Evolutionary conservation across 2,888 invertebrate genomes (phyloP).

Genomic region (Nineta flava): DNA sequence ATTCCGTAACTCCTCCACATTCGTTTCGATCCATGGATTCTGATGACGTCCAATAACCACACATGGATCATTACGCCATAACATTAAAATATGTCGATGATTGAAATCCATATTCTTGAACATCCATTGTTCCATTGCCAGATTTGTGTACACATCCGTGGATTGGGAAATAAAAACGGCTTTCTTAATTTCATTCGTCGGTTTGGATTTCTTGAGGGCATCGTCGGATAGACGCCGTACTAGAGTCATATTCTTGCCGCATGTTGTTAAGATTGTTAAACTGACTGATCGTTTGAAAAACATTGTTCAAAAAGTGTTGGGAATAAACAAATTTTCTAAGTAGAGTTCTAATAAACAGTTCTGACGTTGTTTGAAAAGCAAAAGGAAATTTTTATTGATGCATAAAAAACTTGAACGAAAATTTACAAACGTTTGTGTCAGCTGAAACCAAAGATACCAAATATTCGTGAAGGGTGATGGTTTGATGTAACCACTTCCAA

Average conservation of each 20-base stretch:
- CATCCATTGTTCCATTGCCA: conserved; percentile 94
- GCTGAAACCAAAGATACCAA: conserved; percentile 65
- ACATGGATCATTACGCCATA: conserved; percentile 89
- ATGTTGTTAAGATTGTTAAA: not conserved
- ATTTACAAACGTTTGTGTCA: conserved; percentile 17
- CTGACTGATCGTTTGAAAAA: not conserved
- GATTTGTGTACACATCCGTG: conserved; percentile 76
- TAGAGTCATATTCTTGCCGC: not conserved
- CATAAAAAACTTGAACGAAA: not conserved
- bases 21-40: conserved; percentile 90
- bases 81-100: conserved; percentile 67
- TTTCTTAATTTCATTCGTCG: conserved; percentile 39
- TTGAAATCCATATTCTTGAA: conserved; percentile 74
- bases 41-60: conserved; percentile 94
- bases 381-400: not conserved
- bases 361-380: no score
- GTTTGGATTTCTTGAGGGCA: no score
- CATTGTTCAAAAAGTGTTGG: no score
- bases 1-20: conserved; percentile 48
- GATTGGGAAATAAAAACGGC: conserved; percentile 87
- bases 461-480: conserved; percentile 74
- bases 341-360: no score
- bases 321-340: no score
- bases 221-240: not conserved
- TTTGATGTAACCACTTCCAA: conserved; percentile 91